Base-by-base conservation (phyloP, 2,113 vertebrate genomes). In the Abramis brama region DNA sequence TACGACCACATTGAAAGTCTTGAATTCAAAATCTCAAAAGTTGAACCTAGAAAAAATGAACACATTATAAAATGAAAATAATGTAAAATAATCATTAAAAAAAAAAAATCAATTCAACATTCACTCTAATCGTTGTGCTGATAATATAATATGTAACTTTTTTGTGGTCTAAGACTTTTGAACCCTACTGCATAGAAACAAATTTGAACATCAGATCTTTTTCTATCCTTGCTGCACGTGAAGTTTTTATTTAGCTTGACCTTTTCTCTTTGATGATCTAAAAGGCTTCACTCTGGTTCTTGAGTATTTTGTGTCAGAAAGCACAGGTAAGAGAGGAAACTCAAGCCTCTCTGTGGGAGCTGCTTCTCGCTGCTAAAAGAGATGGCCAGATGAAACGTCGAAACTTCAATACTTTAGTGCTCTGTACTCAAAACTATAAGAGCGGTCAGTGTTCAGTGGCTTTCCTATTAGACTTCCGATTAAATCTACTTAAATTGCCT, bases 401-500 rank as follows among this genome's bases (percentile, higher is more conserved):
- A 83, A 66, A 62, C 74, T 36, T 75, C n/a, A 70, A 80, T 83
- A 66, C 30, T 80, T 87, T 52, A 39, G 70, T 25, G 2, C 11
- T 71, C 57, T 62, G 33, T 81, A 4, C n/a, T 52, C 5, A 47
- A 33, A 39, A 6, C 13, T 86, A 23, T 83, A 60, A 59, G 2
- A 68, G 68, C 33, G 12, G 19, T 75, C 82, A 78, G 52, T 27
- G 7, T 55, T 80, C 57, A 12, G 45, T 45, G 84, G 64, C 79
- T 79, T 74, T 73, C 57, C 83, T 71, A 55, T 85, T 55, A 86
- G 57, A 33, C 62, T 74, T 25, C 11, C n/a, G 80, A 86, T 86
- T 25, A 80, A 52, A 71, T 57, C 55, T 64, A 68, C 73, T 25
- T 45, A 86, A 57, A 60, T 75, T 52, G 79, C 70, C 13, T 39